Percentiles rank a stretch among this genome's conserved stretches.
Evolutionary conservation across 2,888 invertebrate genomes (phyloP).

Genomic region (Cacoxenus indagator): DNA sequence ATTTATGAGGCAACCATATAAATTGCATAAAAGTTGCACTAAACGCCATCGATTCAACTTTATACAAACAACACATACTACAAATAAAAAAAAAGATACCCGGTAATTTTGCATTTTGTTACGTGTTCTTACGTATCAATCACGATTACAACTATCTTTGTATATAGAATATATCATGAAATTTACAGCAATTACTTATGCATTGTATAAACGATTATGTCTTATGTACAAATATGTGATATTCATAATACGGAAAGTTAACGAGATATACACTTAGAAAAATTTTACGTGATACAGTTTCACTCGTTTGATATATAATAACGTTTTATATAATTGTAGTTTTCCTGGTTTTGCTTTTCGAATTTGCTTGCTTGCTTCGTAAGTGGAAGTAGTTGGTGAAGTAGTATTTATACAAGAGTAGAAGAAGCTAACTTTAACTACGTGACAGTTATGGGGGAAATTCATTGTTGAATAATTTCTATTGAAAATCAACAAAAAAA

Average conservation of each 20-base stretch:
- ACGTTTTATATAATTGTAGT: not conserved
- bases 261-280: constrained; percentile 37
- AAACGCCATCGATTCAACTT: too few relatives aligned
- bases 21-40: too few relatives aligned
- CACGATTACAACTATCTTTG: constrained; percentile 35
- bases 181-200: constrained; percentile 65
- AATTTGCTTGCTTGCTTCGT: not conserved
- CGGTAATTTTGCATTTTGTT: not conserved
- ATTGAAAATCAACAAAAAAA: not conserved
- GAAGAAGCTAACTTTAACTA: constrained; percentile 5
- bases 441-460: constrained; percentile 56
- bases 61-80: too few relatives aligned
- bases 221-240: constrained; percentile 21
- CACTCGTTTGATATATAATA: not conserved
- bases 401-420: constrained; percentile 18
- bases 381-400: not conserved
- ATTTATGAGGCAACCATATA: too few relatives aligned
- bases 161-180: constrained; percentile 34
- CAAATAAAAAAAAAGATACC: too few relatives aligned
- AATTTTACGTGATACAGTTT: constrained; percentile 9
- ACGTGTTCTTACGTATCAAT: not conserved
- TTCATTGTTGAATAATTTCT: constrained; percentile 25
- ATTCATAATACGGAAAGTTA: not conserved
- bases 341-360: not conserved
- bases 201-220: constrained; percentile 32